Percentiles rank a stretch among this genome's conserved stretches.
These are phyloP conservation scores for Hassar affinis DNA, from an alignment of 2,113 vertebrate species.

Conservation along the genomic window DNA sequence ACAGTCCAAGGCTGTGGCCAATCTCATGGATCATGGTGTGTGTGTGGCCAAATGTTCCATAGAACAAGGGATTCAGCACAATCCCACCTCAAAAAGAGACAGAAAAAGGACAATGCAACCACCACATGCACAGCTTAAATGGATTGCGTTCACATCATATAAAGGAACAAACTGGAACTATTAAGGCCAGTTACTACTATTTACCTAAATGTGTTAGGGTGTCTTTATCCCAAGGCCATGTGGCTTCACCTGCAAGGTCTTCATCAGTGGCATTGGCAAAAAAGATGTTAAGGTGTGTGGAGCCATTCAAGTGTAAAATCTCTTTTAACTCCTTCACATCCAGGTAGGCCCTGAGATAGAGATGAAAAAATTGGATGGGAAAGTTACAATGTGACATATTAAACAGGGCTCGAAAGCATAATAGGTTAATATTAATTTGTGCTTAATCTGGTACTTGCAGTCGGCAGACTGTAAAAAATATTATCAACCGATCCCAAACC, in stretches of 20 bases:
- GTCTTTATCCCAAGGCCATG: constrained; percentile 99
- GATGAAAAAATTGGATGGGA: constrained; percentile 26
- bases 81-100: constrained; percentile 80
- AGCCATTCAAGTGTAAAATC: constrained; percentile 87
- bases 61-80: constrained; percentile 95
- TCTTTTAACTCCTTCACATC: constrained; percentile 96
- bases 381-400: background rate
- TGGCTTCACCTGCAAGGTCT: constrained; percentile 93
- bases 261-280: constrained; percentile 98
- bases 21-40: constrained; percentile 99
- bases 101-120: constrained; percentile 30
- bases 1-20: constrained; percentile 95
- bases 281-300: constrained; percentile 97
- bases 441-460: background rate
- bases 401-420: background rate
- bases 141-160: background rate
- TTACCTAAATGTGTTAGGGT: constrained; percentile 93
- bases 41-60: constrained; percentile 90
- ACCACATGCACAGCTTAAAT: background rate
- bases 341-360: constrained; percentile 86
- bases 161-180: background rate
- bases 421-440: background rate
- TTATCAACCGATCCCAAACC: no score
- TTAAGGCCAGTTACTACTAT: constrained; percentile 7
- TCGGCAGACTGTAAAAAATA: no score